phyloP scores from a whole-genome alignment of 2,113 vertebrate species.

The Suncus etruscus region DNA sequence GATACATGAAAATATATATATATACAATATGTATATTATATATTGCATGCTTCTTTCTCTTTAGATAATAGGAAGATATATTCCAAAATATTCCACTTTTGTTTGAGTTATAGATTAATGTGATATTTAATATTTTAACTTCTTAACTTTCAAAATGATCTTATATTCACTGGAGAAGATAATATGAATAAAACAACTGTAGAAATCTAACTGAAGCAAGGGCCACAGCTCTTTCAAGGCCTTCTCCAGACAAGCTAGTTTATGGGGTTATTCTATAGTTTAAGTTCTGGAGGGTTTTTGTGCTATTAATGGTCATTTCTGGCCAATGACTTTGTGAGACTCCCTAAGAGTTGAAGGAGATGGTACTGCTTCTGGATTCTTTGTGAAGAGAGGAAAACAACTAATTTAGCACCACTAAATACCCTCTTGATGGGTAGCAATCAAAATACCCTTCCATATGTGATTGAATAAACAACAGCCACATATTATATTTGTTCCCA shows the following conservation, averaged over 20 bases:
- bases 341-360: not conserved
- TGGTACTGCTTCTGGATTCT: not conserved
- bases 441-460: not conserved
- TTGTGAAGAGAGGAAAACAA: not conserved
- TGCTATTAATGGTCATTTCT: not conserved
- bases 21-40: not conserved
- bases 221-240: not conserved
- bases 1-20: too few relatives aligned
- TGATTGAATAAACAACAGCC: not conserved
- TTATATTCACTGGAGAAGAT: not conserved
- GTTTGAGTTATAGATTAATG: not conserved
- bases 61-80: not conserved
- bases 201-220: not conserved
- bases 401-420: not conserved
- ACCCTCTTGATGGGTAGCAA: not conserved
- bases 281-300: not conserved
- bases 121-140: slow-evolving; percentile 18
- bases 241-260: not conserved
- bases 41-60: not conserved
- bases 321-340: not conserved
- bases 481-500: too few relatives aligned
- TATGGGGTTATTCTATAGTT: not conserved
- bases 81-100: not conserved
- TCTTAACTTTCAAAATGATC: not conserved
- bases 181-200: not conserved